A percentile compares a stretch with the other conserved stretches of the same genome.
Evolutionary conservation across 2,797 vertebrate species (phyloP).

Genomic region (Leptatherina wallacei): DNA sequence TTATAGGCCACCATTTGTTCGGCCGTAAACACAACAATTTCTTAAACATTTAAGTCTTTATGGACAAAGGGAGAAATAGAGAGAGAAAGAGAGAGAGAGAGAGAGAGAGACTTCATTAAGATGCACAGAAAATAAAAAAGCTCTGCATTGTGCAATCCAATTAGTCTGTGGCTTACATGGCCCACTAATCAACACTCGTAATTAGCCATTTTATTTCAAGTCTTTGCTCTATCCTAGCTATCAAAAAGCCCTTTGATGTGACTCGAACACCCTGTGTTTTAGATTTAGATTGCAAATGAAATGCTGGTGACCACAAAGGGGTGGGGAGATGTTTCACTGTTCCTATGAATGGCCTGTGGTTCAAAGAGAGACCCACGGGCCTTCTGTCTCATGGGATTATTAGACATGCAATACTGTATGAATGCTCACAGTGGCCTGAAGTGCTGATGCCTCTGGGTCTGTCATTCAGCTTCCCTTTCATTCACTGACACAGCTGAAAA

Average conservation of each 20-base stretch:
- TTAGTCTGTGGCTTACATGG: conserved; percentile 68
- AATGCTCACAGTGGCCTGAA: conserved; percentile 45
- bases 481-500: conserved; percentile 42
- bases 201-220: conserved; percentile 78
- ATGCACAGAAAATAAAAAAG: conserved; percentile 62
- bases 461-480: conserved; percentile 29
- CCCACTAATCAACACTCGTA: conserved; percentile 67
- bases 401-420: conserved; percentile 28
- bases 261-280: conserved; percentile 60
- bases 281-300: conserved; percentile 76
- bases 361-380: conserved; percentile 69
- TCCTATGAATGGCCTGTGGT: conserved; percentile 60
- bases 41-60: conserved; percentile 41
- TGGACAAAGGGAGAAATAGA: neutral
- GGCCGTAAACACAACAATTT: conserved; percentile 36
- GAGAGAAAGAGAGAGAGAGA: neutral
- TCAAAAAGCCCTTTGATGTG: conserved; percentile 76
- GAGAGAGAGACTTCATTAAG: conserved; percentile 45
- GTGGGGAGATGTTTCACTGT: conserved; percentile 53
- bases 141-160: conserved; percentile 68
- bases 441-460: conserved; percentile 14
- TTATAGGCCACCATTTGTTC: conserved; percentile 20
- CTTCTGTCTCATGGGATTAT: conserved; percentile 56
- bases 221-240: conserved; percentile 63
- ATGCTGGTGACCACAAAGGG: conserved; percentile 61